Percentiles rank a stretch among this genome's conserved stretches.
Evolutionary conservation across 2,797 vertebrate genomes (phyloP).

Genomic region (Buceros bicornis): DNA sequence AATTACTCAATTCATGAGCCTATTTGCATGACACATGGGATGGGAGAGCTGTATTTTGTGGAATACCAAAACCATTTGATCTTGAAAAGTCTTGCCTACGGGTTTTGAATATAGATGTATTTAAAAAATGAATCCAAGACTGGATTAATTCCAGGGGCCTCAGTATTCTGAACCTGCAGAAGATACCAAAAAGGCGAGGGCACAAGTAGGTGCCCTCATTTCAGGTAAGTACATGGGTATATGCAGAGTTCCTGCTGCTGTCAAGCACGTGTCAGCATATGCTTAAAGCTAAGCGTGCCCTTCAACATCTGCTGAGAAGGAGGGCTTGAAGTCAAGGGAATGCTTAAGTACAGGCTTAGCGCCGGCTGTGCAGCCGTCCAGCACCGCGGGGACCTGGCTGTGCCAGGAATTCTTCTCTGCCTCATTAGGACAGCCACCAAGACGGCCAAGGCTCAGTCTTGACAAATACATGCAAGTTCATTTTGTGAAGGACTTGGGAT

Average conservation of each 20-base stretch:
- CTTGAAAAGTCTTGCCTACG: constrained; percentile 4
- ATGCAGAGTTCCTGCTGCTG: background rate
- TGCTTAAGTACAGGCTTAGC: background rate
- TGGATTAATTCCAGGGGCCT: background rate
- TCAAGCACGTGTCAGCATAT: background rate
- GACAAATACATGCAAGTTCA: background rate
- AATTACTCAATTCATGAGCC: constrained; percentile 13
- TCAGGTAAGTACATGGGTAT: background rate
- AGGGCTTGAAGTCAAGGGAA: background rate
- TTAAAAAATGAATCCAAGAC: background rate
- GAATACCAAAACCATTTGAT: background rate
- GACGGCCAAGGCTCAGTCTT: background rate
- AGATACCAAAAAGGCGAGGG: background rate
- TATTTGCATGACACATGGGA: constrained; percentile 39
- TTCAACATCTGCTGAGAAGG: background rate
- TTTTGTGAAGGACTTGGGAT: background rate
- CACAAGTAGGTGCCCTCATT: background rate
- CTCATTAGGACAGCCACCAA: background rate
- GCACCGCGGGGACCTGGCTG: background rate
- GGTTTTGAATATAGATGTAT: background rate
- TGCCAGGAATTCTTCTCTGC: background rate
- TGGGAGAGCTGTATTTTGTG: background rate
- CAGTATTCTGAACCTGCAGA: background rate
- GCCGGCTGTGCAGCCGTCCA: background rate
- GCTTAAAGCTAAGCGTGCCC: background rate